These are phyloP conservation scores for Tinea trinotella DNA, from an alignment of 2,888 invertebrate genomes.

Conservation along the genomic window DNA sequence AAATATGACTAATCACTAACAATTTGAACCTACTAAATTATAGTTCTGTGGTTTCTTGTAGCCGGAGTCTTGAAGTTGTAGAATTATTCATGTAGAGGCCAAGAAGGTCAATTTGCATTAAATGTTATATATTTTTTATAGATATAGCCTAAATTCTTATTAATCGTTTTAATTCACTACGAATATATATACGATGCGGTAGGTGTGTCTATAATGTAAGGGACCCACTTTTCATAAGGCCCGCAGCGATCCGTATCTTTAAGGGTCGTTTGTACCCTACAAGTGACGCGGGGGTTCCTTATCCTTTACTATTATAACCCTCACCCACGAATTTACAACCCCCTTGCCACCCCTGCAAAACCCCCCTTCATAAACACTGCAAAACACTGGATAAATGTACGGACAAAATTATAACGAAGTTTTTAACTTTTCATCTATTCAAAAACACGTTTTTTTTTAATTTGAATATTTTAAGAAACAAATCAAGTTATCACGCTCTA, in stretches of 20 bases:
- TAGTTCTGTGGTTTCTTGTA: too few relatives aligned
- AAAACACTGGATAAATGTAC: constrained; percentile 46
- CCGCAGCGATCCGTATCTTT: constrained; percentile 48
- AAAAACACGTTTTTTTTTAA: background rate
- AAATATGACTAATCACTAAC: too few relatives aligned
- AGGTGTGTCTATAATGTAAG: background rate
- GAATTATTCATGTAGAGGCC: too few relatives aligned
- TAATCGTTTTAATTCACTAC: too few relatives aligned
- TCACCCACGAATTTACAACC: constrained; percentile 23
- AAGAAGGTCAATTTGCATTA: too few relatives aligned
- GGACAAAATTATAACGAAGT: constrained; percentile 43
- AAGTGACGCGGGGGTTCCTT: constrained; percentile 64
- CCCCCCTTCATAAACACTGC: constrained; percentile 57
- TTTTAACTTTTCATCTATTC: background rate
- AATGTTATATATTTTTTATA: too few relatives aligned
- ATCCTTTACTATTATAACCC: constrained; percentile 56
- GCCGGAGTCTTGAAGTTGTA: too few relatives aligned
- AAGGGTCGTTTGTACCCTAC: constrained; percentile 49
- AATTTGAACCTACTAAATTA: too few relatives aligned
- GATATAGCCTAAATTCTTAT: too few relatives aligned
- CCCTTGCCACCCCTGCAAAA: constrained; percentile 26
- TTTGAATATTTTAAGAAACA: background rate
- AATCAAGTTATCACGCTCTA: too few relatives aligned
- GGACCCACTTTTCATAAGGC: background rate
- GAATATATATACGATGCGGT: too few relatives aligned